phyloP scores from a whole-genome alignment of 2,888 invertebrate species.

The Nineta flava region DNA sequence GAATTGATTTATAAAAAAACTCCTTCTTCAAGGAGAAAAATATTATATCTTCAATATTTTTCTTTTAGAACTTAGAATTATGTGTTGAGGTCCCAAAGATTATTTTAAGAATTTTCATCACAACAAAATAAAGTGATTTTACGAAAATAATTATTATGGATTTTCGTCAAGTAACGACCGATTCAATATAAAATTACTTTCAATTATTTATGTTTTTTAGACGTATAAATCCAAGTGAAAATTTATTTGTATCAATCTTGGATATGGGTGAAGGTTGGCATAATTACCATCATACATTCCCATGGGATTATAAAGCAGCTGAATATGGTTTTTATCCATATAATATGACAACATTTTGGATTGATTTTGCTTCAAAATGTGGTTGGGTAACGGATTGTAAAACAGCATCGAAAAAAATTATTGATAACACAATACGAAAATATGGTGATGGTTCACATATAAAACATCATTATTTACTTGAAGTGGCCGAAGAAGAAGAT shows the following conservation, averaged over 20 bases:
- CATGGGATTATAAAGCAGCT: conserved; percentile 26
- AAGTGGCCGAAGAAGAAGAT: not conserved
- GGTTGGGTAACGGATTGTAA: conserved; percentile 59
- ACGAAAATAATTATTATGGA: too few species aligned
- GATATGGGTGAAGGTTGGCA: conserved; percentile 32
- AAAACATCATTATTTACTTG: not conserved
- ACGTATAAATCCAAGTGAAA: conserved; percentile 36
- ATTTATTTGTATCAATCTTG: conserved; percentile 29
- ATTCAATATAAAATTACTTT: too few species aligned
- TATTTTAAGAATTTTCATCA: not conserved
- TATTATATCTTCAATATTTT: too few species aligned
- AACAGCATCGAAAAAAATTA: conserved; percentile 36
- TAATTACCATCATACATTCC: conserved; percentile 35
- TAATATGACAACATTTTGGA: conserved; percentile 46
- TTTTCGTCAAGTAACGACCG: too few species aligned
- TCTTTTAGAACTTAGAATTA: too few species aligned
- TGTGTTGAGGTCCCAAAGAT: too few species aligned
- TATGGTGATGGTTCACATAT: conserved; percentile 31
- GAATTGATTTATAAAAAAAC: too few species aligned
- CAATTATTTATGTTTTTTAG: conserved; percentile 18
- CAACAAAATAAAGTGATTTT: too few species aligned
- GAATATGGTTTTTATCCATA: conserved; percentile 24
- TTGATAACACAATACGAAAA: conserved; percentile 31
- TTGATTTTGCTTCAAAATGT: conserved; percentile 46
- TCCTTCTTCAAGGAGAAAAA: too few species aligned